Percentiles rank a stretch among this genome's conserved stretches.
These are phyloP conservation scores for Dendrolimus houi DNA, from an alignment of 2,888 invertebrate genomes.

Conservation along the genomic window DNA sequence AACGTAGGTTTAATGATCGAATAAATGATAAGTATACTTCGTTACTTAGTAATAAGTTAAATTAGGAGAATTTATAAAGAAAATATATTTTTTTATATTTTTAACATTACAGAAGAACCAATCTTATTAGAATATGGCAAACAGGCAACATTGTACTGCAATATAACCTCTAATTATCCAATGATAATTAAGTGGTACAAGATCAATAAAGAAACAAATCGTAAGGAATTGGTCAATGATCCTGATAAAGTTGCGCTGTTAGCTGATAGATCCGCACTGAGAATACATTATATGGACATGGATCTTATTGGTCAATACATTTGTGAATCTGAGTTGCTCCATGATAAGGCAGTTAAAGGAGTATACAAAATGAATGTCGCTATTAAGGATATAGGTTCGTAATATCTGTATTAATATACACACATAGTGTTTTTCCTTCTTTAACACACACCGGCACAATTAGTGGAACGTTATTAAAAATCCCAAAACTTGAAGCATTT, in stretches of 20 bases:
- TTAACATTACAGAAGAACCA: background rate
- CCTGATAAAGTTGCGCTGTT: background rate
- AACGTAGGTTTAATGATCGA: too few relatives aligned
- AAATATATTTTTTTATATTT: background rate
- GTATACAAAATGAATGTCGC: background rate
- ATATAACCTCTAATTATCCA: background rate
- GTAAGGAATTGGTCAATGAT: background rate
- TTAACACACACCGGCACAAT: too few relatives aligned
- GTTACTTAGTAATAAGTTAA: too few relatives aligned
- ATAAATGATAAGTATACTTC: too few relatives aligned
- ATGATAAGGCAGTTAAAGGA: background rate
- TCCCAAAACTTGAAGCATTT: too few relatives aligned
- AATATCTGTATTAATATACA: too few relatives aligned
- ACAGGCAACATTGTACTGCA: background rate
- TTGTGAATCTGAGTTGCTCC: background rate
- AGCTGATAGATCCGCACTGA: background rate
- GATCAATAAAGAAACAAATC: background rate
- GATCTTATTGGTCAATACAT: background rate
- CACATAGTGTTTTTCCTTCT: too few relatives aligned
- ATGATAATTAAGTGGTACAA: background rate
- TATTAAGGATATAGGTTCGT: background rate
- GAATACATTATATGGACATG: background rate
- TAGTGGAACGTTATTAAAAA: too few relatives aligned
- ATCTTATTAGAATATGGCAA: background rate
- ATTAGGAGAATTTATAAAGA: too few relatives aligned